Evolutionary conservation across 2,888 invertebrate species (phyloP), one percentile per base, ranked within the genome.

Genomic region (Cinara cedri): DNA sequence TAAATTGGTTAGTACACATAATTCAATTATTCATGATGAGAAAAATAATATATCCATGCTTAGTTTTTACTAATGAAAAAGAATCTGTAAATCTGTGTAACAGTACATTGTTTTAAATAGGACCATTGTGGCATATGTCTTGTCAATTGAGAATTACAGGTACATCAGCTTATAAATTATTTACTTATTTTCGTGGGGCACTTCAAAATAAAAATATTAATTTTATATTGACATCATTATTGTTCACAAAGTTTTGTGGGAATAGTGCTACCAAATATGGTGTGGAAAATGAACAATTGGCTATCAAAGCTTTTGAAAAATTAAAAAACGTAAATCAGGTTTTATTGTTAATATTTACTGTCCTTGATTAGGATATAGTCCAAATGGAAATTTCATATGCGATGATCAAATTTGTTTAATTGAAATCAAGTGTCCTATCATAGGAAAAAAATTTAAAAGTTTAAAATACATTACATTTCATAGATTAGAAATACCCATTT

Each of bases 291-390:
- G 44, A 44, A 44, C 44, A 4, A 44, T 44, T 44, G 49, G 57
- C 57, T 3, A 60, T 1, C 1, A 60, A 60, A 26, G 57, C 26
- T 16, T 60, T 60, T 60, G 57, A 60, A 26, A 60, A 26, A 60
- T 8, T 60, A 1, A 24, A 24, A 60, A 26, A 14, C 4, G 24
- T 14, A 14, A 16, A 44, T 42, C 19, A 21, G 68, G 68, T 44
- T 26, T 68, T 11, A 49, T 68, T 68, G 26, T 68, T 26, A 68
- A 68, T 68, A 1, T 26, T 26, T 24, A 49, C 8, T 68, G 68
- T 68, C 68, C 68, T 16, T 68, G 68, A 26, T 19, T 68, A 11
- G 68, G 44, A n/a, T 46, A 26, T 16, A 51, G 49, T 8, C 68
- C 68, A 6, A 49, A 68, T 49, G 68, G 68, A 49, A 49, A 49